Evolutionary conservation across 2,797 vertebrate species (phyloP), one percentile per base, ranked within the genome.

Genomic region (Melanogrammus aeglefinus): DNA sequence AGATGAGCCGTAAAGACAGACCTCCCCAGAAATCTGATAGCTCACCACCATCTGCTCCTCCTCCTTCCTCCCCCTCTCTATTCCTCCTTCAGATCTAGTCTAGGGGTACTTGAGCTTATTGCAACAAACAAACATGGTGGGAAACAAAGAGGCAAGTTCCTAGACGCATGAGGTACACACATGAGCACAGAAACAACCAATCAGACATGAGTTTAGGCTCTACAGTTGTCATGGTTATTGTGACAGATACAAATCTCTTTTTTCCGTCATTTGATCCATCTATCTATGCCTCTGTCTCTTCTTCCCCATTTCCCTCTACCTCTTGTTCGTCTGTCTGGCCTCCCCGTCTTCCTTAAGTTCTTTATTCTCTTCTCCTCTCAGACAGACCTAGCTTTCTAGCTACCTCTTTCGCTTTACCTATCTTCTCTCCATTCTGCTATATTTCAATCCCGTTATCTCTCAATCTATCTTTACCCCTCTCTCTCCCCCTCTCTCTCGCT

Each of bases 1-100:
- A 92, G 91, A 93, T 93, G 94, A 94, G 93, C 91, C 89, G 88
- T 92, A 92, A 94, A 93, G 81, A 84, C 89, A 83, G 84, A 90
- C 90, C 87, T 91, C 88, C 88, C 89, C 83, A 82, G 87, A 93
- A 92, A 91, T 88, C 16, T 16, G 47, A 21, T 18, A 57, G 7
- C 18, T 57, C 47, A 63, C 57, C 57, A 10, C 57, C 57, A 63
- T 63, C 57, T 63, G 57, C 2, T 24, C 57, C n/a, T 63, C 21
- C 57, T 24, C 47, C 5, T 57, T 57, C 47, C 47, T 57, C 47
- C 18, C 1, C 18, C 47, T 57, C 47, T 57, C 47, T 18, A 9
- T 10, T 51, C 47, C 47, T 51, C 47, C 47, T 51, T 51, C 47
- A 51, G 47, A 51, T 51, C 14, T 51, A 16, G 47, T 51, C 47